Evolutionary conservation across 2,113 vertebrate genomes (phyloP).

Genomic region (Brienomyrus brachyistius): DNA sequence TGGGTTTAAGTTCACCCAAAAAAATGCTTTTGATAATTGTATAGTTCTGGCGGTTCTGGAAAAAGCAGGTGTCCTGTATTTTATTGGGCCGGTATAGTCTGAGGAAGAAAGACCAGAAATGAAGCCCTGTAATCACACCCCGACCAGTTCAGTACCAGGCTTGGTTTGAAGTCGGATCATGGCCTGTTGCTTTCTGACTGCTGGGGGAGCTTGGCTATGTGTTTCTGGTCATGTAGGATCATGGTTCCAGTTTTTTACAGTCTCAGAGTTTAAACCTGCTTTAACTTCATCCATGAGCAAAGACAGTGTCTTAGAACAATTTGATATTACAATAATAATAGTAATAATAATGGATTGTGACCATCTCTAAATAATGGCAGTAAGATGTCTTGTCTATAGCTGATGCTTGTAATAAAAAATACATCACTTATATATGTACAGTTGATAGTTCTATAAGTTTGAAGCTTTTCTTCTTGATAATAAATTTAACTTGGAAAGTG

Average conservation of each 20-base stretch:
- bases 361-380: slow-evolving; percentile 43
- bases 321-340: slow-evolving; percentile 34
- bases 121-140: background rate
- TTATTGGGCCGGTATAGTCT: background rate
- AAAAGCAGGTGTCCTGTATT: background rate
- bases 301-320: slow-evolving; percentile 42
- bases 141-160: background rate
- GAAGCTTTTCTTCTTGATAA: slow-evolving; percentile 37
- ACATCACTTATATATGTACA: slow-evolving; percentile 61
- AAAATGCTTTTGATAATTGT: background rate
- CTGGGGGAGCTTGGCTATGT: background rate
- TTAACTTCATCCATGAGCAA: slow-evolving; percentile 29
- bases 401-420: slow-evolving; percentile 53
- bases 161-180: background rate
- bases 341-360: slow-evolving; percentile 20
- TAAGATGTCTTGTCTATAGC: slow-evolving; percentile 44
- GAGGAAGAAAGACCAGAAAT: background rate
- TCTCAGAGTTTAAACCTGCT: slow-evolving; percentile 20
- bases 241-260: background rate
- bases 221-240: background rate
- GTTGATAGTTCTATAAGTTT: slow-evolving; percentile 52
- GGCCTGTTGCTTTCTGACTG: background rate
- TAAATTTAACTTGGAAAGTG: slow-evolving; percentile 51
- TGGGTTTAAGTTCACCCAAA: background rate
- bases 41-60: background rate